These are phyloP conservation scores for Morus bassanus DNA, from an alignment of 2,797 vertebrate species.

Conservation along the genomic window DNA sequence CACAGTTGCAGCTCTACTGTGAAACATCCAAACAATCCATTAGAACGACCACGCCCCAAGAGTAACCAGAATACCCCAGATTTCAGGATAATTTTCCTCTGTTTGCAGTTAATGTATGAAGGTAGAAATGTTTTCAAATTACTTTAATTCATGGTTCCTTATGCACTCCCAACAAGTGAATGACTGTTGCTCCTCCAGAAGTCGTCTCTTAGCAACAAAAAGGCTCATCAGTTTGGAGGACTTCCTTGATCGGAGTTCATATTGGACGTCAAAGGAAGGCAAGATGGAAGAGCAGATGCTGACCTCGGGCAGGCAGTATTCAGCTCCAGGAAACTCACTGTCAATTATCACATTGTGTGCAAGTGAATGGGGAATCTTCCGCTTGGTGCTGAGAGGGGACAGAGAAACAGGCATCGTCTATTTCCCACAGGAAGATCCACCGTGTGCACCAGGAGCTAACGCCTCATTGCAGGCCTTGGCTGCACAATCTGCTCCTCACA, in stretches of 20 bases:
- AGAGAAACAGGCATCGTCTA: background rate
- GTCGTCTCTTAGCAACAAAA: slow-evolving; percentile 3
- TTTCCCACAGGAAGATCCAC: slow-evolving; percentile 30
- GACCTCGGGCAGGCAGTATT: background rate
- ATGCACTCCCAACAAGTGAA: slow-evolving; percentile 9
- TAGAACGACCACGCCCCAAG: background rate
- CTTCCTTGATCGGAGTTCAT: background rate
- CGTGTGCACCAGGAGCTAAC: background rate
- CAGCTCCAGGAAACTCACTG: slow-evolving; percentile 35
- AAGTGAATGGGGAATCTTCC: background rate
- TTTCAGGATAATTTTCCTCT: background rate
- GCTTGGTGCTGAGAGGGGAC: fast-evolving
- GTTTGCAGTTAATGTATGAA: background rate
- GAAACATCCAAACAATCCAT: background rate
- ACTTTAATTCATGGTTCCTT: background rate
- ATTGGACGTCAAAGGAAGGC: background rate
- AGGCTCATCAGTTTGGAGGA: background rate
- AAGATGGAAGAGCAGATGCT: slow-evolving; percentile 30
- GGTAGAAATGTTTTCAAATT: slow-evolving; percentile 19
- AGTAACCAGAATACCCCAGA: background rate
- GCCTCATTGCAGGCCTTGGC: background rate
- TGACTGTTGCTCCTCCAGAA: background rate
- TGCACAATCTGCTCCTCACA: background rate
- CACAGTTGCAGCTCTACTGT: background rate
- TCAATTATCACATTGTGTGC: slow-evolving; percentile 1